Evolutionary conservation across 2,797 vertebrate genomes (phyloP).

Genomic region (Dromococcyx pavoninus): DNA sequence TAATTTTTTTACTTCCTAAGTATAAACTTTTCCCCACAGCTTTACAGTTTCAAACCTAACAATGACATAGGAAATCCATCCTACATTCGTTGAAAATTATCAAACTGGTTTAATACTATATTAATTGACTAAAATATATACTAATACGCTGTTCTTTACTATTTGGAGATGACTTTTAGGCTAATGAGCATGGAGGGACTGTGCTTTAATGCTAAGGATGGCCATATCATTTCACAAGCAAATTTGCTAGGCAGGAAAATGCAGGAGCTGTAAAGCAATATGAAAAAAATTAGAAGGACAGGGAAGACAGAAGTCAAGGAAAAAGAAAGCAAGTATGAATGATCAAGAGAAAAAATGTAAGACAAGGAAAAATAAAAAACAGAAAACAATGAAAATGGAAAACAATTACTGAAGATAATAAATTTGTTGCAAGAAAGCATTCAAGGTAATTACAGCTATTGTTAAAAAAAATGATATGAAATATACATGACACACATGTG

Average conservation of each 20-base stretch:
- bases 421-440: not conserved
- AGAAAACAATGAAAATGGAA: not conserved
- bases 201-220: not conserved
- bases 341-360: not conserved
- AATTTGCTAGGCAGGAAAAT: not conserved
- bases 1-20: not conserved
- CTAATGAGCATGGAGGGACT: not conserved
- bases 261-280: not conserved
- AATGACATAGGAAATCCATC: not conserved
- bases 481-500: not conserved
- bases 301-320: not conserved
- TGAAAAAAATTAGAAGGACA: not conserved
- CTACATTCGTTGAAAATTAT: not conserved
- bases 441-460: not conserved
- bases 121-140: not conserved
- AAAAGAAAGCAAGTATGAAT: not conserved
- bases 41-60: not conserved
- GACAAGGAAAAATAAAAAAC: not conserved
- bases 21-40: not conserved
- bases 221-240: not conserved
- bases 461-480: not conserved
- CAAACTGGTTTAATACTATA: not conserved
- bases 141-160: not conserved
- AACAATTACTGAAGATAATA: not conserved
- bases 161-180: not conserved